Evolutionary conservation across 2,888 invertebrate species (phyloP).

Genomic region (Sympetrum striolatum): DNA sequence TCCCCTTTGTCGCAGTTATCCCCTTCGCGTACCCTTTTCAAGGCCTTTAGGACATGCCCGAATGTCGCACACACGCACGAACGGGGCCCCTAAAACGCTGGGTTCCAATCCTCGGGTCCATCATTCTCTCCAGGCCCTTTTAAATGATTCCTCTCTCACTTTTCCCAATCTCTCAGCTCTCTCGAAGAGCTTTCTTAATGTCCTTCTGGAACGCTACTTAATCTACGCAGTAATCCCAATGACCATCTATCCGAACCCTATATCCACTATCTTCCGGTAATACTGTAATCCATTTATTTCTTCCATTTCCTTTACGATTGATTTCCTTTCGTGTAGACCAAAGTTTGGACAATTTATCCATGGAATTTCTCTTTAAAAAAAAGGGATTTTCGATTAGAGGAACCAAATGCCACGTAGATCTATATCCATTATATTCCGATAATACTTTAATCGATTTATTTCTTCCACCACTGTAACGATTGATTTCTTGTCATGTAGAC

Average conservation of each 20-base stretch:
- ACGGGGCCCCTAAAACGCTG: neutral
- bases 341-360: too few species aligned
- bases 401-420: too few species aligned
- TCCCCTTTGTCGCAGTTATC: neutral
- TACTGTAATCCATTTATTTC: too few species aligned
- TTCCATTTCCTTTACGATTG: too few species aligned
- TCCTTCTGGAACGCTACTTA: neutral
- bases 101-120: neutral
- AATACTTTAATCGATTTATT: too few species aligned
- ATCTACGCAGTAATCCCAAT: neutral
- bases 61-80: neutral
- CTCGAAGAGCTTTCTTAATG: neutral
- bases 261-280: too few species aligned
- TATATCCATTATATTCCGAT: too few species aligned
- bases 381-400: too few species aligned
- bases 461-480: too few species aligned
- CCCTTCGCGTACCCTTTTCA: neutral
- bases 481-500: too few species aligned
- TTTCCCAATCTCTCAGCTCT: neutral
- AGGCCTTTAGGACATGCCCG: neutral
- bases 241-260: neutral
- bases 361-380: too few species aligned
- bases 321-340: too few species aligned
- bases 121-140: neutral
- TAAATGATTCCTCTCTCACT: neutral